Base-by-base conservation (phyloP, 2,888 invertebrate genomes). In the Prenolepis imparis region DNA sequence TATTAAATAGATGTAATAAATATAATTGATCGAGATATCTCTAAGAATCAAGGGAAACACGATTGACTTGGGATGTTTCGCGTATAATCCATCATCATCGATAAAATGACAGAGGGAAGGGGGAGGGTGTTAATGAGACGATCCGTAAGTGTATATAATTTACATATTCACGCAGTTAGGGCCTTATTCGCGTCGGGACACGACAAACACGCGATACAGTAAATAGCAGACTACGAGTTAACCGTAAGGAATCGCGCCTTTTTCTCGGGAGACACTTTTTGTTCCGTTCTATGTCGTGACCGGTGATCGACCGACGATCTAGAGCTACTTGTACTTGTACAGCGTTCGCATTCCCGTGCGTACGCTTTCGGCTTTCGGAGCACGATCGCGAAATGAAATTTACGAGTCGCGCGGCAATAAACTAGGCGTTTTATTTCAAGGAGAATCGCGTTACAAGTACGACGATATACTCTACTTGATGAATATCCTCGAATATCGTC, bases 201-300 rank as follows among this genome's bases (percentile, higher is more conserved):
- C 66, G 44, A 59, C 59, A 28, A 61, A 2, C 9, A 11, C 18
- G 24, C 11, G 72, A 28, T 64, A 75, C 48, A 18, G 44, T 18
- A 66, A 73, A 52, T 48, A 15, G 44, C 28, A 15, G 24, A 11
- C 44, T 18, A 21, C 74, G 32, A 48, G 21, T 75, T 66, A 75
- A 75, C 66, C 74, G 74, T 75, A 75, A 75, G 64, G 74, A 75
- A 48, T 74, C 8, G 48, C 21, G 21, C 6, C 12, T 75, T 66
- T 64, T 75, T 64, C 39, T n/a, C 9, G 44, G 32, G 64, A 64
- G 21, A 36, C 48, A 36, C 32, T 75, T 64, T 61, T 11, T 39
- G 73, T 73, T 39, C 11, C 11, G 1, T 21, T 61, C 8, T 24
- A 41, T 73, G 28, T 3, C 11, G 0, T 18, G 64, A 68, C 52